Percentiles rank a stretch among this genome's conserved stretches.
Evolutionary conservation across 2,888 invertebrate species (phyloP).

Genomic region (Pristionchus japonicus): DNA sequence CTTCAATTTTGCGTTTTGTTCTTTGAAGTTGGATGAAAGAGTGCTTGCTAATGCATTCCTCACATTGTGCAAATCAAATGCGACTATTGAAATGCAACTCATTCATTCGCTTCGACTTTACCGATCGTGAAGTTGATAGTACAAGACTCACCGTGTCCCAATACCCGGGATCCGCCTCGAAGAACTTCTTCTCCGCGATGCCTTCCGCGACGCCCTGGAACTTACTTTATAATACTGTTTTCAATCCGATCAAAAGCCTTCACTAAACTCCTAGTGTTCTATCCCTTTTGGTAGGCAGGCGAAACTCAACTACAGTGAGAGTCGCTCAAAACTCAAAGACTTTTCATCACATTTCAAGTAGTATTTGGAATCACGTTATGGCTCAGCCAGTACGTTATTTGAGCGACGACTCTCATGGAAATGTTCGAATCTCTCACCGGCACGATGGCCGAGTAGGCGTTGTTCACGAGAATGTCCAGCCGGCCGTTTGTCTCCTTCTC

Average conservation of each 20-base stretch:
- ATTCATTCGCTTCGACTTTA: no score
- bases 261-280: no score
- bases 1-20: constrained; percentile 44
- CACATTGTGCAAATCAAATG: no score
- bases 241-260: no score
- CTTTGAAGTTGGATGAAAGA: background rate
- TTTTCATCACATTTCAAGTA: no score
- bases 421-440: background rate
- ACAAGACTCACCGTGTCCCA: constrained; percentile 77
- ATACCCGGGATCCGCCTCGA: constrained; percentile 73
- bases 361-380: no score
- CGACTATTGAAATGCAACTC: constrained; percentile 51
- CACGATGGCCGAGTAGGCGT: constrained; percentile 56
- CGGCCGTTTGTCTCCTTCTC: constrained; percentile 40
- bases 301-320: no score
- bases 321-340: no score
- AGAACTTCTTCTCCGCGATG: constrained; percentile 69
- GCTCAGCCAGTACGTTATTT: no score
- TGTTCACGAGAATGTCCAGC: constrained; percentile 62
- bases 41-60: no score
- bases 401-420: constrained; percentile 40
- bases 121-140: no score
- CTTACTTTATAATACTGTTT: background rate
- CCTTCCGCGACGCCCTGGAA: background rate
- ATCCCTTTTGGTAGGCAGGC: no score